Evolutionary conservation across 2,888 invertebrate genomes (phyloP).

Genomic region (Limenitis camilla): DNA sequence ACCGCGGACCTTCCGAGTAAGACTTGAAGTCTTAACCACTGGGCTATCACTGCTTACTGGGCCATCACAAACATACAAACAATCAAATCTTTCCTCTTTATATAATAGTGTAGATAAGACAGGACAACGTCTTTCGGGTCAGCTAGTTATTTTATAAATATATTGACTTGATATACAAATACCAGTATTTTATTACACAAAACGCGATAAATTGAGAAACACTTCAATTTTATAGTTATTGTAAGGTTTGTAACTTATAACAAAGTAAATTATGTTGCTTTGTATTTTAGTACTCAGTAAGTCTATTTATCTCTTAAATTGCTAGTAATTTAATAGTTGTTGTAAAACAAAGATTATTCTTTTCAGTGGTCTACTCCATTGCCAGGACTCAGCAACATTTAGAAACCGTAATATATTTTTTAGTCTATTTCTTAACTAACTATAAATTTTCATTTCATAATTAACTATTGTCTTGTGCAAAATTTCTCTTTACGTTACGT

Average conservation of each 20-base stretch:
- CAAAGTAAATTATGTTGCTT: slow-evolving; percentile 2
- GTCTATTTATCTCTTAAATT: not conserved
- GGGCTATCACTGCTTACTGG: no score
- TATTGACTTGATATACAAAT: no score
- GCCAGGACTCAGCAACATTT: slow-evolving; percentile 39
- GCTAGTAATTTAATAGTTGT: slow-evolving; percentile 27
- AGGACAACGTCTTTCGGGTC: no score
- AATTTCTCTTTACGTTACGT: no score
- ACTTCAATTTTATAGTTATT: not conserved
- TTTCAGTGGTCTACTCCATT: slow-evolving; percentile 38
- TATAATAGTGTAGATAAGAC: no score
- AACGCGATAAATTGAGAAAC: not conserved
- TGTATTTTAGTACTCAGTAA: slow-evolving; percentile 6
- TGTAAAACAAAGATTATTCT: slow-evolving; percentile 5
- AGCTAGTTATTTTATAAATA: no score
- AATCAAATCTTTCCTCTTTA: no score
- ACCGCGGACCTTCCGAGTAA: no score
- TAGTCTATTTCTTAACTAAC: not conserved
- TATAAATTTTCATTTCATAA: not conserved
- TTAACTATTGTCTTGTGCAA: no score
- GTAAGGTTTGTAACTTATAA: not conserved
- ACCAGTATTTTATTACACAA: not conserved
- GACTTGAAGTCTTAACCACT: no score
- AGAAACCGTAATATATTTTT: slow-evolving; percentile 6
- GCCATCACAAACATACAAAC: no score